Evolutionary conservation across 2,888 invertebrate genomes (phyloP), one percentile per base, ranked within the genome.

Genomic region (Lissonota sp.): DNA sequence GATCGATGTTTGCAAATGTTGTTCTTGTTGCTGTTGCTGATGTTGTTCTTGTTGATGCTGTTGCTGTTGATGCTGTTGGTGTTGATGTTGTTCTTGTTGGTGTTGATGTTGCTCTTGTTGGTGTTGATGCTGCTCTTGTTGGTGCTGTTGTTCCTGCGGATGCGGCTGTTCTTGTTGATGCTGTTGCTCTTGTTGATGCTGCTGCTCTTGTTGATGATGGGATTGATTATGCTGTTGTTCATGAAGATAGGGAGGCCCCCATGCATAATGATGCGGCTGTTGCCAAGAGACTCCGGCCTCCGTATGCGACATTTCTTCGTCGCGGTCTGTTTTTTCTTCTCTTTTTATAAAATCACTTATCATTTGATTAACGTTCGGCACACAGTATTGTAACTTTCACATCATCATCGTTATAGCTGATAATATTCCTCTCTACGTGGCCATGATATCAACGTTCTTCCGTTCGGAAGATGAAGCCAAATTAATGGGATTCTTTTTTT

Each of bases 281-380:
- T 91, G 92, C 91, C 91, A 92, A 16, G 91, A 91, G 71, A 87
- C 84, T 40, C 88, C 87, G 49, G 89, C 86, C 40, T 90, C 88
- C 74, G 87, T 79, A 16, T 86, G 85, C 55, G 88, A 85, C 87
- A 88, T 88, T 37, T 85, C 84, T 71, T 51, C 14, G 37, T 44
- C n/a, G 49, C 39, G 6, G 10, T 55, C 51, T 10, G 26, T 26
- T 26, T 26, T 64, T 71, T 60, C 58, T 42, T 71, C 51, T 62
- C 16, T 58, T 57, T 70, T 39, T 55, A 26, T 2, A 26, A 26
- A 26, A 26, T 26, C 26, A 26, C 26, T 26, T 26, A 26, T 26
- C 26, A 3, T 26, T 26, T 26, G 26, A 26, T 26, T 26, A 26
- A 1, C 26, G 26, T 26, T 26, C 26, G 26, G 26, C 26, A 26